Percentiles rank a stretch among this genome's conserved stretches.
Evolutionary conservation across 2,113 vertebrate species (phyloP).

Genomic region (Phalacrocorax brasilianus): DNA sequence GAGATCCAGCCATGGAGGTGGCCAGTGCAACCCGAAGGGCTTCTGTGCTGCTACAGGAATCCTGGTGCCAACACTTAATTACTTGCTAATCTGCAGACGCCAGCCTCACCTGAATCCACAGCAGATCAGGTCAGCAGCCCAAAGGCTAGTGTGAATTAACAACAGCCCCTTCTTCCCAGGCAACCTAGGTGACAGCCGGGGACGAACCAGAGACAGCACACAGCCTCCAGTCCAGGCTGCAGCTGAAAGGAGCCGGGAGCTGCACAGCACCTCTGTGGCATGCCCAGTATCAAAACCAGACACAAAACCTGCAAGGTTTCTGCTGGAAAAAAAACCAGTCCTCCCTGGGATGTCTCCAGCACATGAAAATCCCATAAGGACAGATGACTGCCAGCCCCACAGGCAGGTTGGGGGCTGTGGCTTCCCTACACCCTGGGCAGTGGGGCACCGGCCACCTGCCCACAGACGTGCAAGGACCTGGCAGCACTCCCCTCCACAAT

Average conservation of each 20-base stretch:
- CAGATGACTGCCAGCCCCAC: not conserved
- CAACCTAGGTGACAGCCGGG: not conserved
- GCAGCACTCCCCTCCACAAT: not conserved
- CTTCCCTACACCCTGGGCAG: not conserved
- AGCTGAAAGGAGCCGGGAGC: not conserved
- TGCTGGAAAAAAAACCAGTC: not conserved
- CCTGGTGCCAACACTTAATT: not conserved
- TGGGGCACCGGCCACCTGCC: not conserved
- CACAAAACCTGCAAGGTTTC: not conserved
- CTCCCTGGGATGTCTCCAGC: not conserved
- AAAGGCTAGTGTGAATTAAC: not conserved
- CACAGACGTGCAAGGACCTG: not conserved
- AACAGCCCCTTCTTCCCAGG: not conserved
- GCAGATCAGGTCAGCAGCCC: not conserved
- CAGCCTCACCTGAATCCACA: not conserved
- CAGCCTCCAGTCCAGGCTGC: not conserved
- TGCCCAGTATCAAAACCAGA: not conserved
- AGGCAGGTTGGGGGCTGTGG: fast-evolving
- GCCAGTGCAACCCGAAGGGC: not conserved
- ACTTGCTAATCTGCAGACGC: not conserved
- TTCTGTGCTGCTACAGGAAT: not conserved
- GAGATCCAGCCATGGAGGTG: not conserved
- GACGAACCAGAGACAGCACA: not conserved
- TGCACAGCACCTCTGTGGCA: fast-evolving
- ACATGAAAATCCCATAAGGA: not conserved